Base-by-base conservation (phyloP, 2,113 vertebrate species). In the Channa maculata region DNA sequence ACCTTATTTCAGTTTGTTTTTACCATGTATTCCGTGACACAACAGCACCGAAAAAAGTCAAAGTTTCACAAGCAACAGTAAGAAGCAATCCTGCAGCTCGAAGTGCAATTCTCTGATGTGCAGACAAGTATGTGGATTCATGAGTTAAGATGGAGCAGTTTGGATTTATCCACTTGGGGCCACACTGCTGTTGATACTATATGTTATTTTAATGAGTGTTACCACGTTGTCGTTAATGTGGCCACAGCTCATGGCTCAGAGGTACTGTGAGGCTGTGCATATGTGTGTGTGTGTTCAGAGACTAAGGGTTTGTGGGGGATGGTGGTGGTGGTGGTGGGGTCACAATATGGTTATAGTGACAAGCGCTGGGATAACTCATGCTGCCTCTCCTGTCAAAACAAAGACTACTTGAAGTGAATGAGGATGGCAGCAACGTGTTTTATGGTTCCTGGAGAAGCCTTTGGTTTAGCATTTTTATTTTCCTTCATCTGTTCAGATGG, bases 181-280 rank as follows among this genome's bases (percentile, higher is more conserved):
- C 83, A 78, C 69, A 24, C 72, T 75, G 79, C 87, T 88, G 89
- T 89, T 90, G 88, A 91, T 86, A 87, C 84, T 90, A 89, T 92
- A 92, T 88, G 89, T 91, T 93, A 91, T 91, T 91, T 92, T 94
- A 93, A 92, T 93, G 88, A 93, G 88, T 84, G 79, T 87, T 84
- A 84, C 77, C 51, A 86, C 67, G 65, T 80, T 54, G 85, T 74
- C 83, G 87, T 89, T 92, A 87, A 92, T 91, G 84, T 85, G 82
- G 86, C 74, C 82, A 59, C 80, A 60, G 80, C 79, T 88, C 73
- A 59, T 44, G 82, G 82, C 80, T 73, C 71, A 62, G 86, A 71
- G 80, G 73, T 81, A 72, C 75, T 78, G 77, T 13, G 5, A 70
- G 45, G 60, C 53, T 53, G 55, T 60, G 24, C 2, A 6, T 66